phyloP scores from a whole-genome alignment of 1,140 invertebrate species.

The Panagrolaimus sp. region DNA sequence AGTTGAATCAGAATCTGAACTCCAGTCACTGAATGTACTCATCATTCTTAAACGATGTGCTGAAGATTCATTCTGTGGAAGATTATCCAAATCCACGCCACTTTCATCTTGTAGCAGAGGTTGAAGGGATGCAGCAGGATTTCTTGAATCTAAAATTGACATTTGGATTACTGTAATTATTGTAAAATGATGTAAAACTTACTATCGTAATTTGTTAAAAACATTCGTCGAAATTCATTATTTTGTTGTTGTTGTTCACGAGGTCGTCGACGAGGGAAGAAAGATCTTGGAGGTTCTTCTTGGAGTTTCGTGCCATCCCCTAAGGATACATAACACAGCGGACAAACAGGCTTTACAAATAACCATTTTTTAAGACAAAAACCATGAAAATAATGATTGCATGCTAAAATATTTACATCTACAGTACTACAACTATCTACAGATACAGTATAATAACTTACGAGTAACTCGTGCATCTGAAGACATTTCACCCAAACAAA shows the following conservation, averaged over 20 bases:
- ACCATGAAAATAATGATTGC: slow-evolving; percentile 88
- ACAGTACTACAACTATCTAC: slow-evolving; percentile 87
- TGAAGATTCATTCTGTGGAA: background rate
- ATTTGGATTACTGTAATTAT: no score
- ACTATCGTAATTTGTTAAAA: no score
- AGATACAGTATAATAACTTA: slow-evolving; percentile 64
- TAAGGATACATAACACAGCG: slow-evolving; percentile 65
- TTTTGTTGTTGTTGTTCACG: slow-evolving; percentile 3
- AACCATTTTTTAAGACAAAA: slow-evolving; percentile 90
- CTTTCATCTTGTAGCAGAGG: no score
- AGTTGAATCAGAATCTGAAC: slow-evolving; percentile 6
- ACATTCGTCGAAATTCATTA: no score
- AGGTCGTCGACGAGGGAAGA: slow-evolving; percentile 10
- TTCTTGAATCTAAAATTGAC: no score
- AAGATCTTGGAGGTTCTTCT: background rate
- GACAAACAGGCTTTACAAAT: slow-evolving; percentile 71
- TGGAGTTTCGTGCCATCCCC: slow-evolving; percentile 2
- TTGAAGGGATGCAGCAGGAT: no score
- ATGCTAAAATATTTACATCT: slow-evolving; percentile 61
- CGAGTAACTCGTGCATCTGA: slow-evolving; percentile 16
- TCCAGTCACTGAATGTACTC: slow-evolving; percentile 9
- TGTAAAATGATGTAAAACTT: no score
- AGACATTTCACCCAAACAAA: slow-evolving; percentile 70
- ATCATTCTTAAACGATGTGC: background rate
- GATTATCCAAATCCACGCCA: no score